A percentile compares a stretch with the other conserved stretches of the same genome.
These are phyloP conservation scores for Oncorhynchus kisutch DNA, from an alignment of 2,113 vertebrate species.

Conservation along the genomic window DNA sequence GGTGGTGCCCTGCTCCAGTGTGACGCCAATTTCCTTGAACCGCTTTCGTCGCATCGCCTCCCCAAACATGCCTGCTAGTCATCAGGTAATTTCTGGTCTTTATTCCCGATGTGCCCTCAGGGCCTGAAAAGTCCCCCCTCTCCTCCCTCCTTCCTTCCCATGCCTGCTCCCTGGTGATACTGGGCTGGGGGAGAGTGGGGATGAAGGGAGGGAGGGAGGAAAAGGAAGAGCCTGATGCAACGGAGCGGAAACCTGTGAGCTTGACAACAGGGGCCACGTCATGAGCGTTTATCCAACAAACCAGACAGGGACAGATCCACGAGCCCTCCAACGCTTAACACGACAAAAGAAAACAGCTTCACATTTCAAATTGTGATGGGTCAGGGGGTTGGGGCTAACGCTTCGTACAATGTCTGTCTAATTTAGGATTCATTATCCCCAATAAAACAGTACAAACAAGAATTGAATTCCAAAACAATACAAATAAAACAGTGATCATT, in stretches of 20 bases:
- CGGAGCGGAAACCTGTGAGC: background rate
- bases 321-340: too few species aligned
- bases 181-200: too few species aligned
- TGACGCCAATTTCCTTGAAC: too few species aligned
- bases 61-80: constrained; percentile 2
- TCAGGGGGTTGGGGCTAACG: too few species aligned
- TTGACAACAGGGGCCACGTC: background rate
- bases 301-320: background rate
- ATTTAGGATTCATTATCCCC: too few species aligned
- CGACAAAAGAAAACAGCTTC: too few species aligned
- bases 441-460: too few species aligned
- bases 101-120: constrained; percentile 26
- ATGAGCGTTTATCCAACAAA: background rate
- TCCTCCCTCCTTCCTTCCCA: background rate
- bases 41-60: too few species aligned
- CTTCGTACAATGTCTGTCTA: too few species aligned
- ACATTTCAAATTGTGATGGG: too few species aligned
- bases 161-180: background rate
- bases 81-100: constrained; percentile 52
- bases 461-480: too few species aligned
- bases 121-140: constrained; percentile 3
- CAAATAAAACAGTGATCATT: too few species aligned
- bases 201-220: background rate
- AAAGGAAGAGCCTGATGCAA: background rate
- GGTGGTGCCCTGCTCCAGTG: background rate